Evolutionary conservation across 2,888 invertebrate genomes (phyloP), one percentile per base, ranked within the genome.

Genomic region (Eucriotettix oculatus): DNA sequence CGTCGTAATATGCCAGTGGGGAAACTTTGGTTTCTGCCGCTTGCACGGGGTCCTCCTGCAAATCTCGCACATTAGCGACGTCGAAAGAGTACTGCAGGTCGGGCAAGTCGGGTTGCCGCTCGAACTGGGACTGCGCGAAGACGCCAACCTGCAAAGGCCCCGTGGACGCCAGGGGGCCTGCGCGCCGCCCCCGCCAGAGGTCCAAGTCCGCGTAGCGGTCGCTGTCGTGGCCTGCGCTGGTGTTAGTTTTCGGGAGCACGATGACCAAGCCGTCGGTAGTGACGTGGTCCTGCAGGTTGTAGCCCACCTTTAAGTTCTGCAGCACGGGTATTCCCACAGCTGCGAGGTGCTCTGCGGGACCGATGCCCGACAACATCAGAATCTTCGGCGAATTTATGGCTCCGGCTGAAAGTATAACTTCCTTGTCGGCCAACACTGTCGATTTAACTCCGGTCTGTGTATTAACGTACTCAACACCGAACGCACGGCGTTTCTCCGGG

Each of bases 61-160:
- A 83, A 42, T 85, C 80, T 65, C 73, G 69, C 0, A 80, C 76
- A 63, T 78, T 80, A 54, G 75, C 71, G 0, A 78, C 78, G 68
- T 85, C 85, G 60, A 84, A 81, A 59, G 82, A 79, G 65, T 74
- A 81, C 69, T 87, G 86, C 16, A 87, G 78, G 67, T 86, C 85
- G 0, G 86, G 85, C 10, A 77, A 72, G 43, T 76, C 71, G 9
- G 66, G 9, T 71, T 72, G 16, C 16, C 60, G 17, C 11, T 60
- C 63, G 58, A 74, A 81, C 65, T 76, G 72, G 0, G 85, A 83
- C 69, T 80, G 80, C 0, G 81, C 77, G 66, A 85, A 85, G 0
- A 79, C 83, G 1, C 75, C 75, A 43, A 74, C 65, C 29, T 65
- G 62, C 5, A 64, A 48, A 10, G 63, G 60, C 1, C 65, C 65